phyloP scores from a whole-genome alignment of 2,888 invertebrate species.

The Philereme transversata region DNA sequence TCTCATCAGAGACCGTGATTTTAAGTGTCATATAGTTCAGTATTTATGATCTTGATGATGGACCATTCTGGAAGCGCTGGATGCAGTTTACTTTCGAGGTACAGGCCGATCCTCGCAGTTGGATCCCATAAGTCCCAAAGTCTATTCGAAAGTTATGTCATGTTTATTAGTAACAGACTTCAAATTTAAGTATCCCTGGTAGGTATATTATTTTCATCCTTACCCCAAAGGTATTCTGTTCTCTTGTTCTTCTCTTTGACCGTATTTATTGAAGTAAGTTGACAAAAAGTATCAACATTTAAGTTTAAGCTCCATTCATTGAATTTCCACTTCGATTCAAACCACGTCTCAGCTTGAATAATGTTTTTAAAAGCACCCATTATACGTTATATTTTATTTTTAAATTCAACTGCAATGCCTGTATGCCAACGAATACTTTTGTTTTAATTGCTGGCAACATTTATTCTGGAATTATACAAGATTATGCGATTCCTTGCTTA shows the following conservation, averaged over 20 bases:
- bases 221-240: background rate
- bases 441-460: slow-evolving; percentile 17
- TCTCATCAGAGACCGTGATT: too few species aligned
- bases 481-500: background rate
- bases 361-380: slow-evolving; percentile 22
- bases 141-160: too few species aligned
- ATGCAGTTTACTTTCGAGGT: too few species aligned
- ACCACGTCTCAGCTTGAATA: slow-evolving; percentile 31
- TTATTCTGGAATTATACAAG: slow-evolving; percentile 13
- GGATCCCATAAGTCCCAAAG: too few species aligned
- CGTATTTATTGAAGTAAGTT: background rate
- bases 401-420: slow-evolving; percentile 28
- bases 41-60: too few species aligned
- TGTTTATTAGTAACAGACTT: too few species aligned
- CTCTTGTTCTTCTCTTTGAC: slow-evolving; percentile 4
- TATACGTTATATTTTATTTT: slow-evolving; percentile 34
- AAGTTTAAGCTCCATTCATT: slow-evolving; percentile 22
- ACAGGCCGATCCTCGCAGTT: too few species aligned
- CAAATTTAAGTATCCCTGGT: too few species aligned
- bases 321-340: slow-evolving; percentile 34
- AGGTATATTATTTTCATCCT: too few species aligned
- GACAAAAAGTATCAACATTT: slow-evolving; percentile 12
- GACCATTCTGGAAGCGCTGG: too few species aligned
- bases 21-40: too few species aligned
- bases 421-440: slow-evolving; percentile 19